Evolutionary conservation across 2,797 vertebrate species (phyloP), one percentile per base, ranked within the genome.

Genomic region (Falco columbarius): DNA sequence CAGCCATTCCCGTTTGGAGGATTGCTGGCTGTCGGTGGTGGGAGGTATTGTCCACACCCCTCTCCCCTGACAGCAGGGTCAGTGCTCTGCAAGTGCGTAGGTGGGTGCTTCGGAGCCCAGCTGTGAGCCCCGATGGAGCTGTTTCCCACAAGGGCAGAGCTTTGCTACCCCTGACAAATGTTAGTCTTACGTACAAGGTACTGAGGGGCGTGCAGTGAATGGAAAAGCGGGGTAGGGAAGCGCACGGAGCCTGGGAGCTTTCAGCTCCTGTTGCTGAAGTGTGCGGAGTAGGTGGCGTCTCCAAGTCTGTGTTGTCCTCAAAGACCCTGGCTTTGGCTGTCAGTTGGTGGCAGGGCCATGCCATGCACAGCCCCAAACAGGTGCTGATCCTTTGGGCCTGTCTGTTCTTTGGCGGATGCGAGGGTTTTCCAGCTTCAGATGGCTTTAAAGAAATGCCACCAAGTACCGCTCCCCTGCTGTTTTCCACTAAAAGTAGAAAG

Each of bases 31-130:
- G 13, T 36, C 22, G 3, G 51, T 29, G 66, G 30, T 44, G 13
- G 19, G 62, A 85, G 24, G 3, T 70, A 12, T 71, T 89, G 36
- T 82, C 47, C 30, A 26, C 1, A 2, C 75, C 24, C 27, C 90
- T 63, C 6, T 65, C 12, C 34, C 23, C 26, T 51, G 34, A 26
- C 15, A 27, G 26, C 32, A 81, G n/a, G n/a, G 7, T 55, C 55
- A 34, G n/a, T 17, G 17, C 15, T 46, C 34, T 76, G n/a, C 29
- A 56, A 18, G 15, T 16, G 1, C 0, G 1, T 36, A 5, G 29
- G 11, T 0, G 1, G 8, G 32, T 46, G 24, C 32, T 77, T 15
- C 0, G 0, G 75, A 52, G 44, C 30, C 44, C n/a, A 29, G 49
- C 24, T 51, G 20, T 1, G 3, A n/a, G 22, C 18, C 61, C 49